Conservation (phyloP, 2,888 invertebrate genomes). For the Acanthosoma haemorrhoidale region DNA sequence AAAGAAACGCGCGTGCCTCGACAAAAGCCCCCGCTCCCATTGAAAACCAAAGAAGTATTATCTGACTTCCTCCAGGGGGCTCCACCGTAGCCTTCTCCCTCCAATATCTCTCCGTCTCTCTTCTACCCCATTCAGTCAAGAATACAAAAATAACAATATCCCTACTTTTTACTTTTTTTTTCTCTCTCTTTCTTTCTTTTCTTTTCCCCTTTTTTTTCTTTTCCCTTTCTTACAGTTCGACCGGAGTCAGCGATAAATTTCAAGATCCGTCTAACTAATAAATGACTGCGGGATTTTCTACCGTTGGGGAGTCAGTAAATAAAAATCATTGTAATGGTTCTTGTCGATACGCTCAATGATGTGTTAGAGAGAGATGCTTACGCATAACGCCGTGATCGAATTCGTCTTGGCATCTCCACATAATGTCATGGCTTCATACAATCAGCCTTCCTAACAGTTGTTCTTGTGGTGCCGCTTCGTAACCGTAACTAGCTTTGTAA, state of each 20-base stretch:
- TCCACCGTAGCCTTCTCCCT: not conserved
- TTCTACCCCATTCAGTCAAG: slow-evolving; percentile 13
- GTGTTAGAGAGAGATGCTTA: too few species aligned
- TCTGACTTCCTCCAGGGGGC: not conserved
- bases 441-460: too few species aligned
- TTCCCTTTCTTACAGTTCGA: not conserved
- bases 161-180: not conserved
- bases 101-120: slow-evolving; percentile 18
- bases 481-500: too few species aligned
- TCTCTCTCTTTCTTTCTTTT: not conserved
- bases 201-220: not conserved
- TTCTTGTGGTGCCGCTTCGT: too few species aligned
- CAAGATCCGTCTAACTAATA: slow-evolving; percentile 8
- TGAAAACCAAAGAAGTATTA: slow-evolving; percentile 30
- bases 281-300: not conserved
- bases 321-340: too few species aligned
- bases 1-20: slow-evolving; percentile 37
- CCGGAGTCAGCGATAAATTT: slow-evolving; percentile 8
- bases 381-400: too few species aligned
- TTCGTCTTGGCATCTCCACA: too few species aligned
- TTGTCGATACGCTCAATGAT: too few species aligned
- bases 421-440: too few species aligned
- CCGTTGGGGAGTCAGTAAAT: too few species aligned
- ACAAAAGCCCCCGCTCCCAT: slow-evolving; percentile 36
- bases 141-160: slow-evolving; percentile 14